Evolutionary conservation across 2,797 vertebrate genomes (phyloP).

Genomic region (Acanthurus leucopareius): DNA sequence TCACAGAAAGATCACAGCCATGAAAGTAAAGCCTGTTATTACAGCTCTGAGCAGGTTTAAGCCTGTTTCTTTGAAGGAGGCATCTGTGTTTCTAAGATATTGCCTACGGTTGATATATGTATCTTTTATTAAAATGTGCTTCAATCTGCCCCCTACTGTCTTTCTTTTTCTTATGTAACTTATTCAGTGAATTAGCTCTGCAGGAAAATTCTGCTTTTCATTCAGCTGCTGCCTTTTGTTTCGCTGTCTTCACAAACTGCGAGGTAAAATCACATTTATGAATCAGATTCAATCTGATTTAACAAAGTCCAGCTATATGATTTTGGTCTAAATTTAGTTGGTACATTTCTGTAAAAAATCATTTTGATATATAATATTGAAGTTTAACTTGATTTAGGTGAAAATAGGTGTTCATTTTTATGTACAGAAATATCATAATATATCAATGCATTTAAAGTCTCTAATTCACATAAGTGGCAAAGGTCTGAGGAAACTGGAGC

Average conservation of each 20-base stretch:
- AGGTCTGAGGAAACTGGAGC: no score
- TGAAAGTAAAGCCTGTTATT: slow-evolving; percentile 30
- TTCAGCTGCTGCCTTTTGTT: background rate
- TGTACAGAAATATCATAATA: no score
- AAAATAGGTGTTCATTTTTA: no score
- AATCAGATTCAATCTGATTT: background rate
- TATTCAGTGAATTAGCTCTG: background rate
- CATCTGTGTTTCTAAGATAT: background rate
- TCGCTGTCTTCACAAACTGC: background rate
- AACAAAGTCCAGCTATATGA: background rate
- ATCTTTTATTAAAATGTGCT: background rate
- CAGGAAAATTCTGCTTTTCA: background rate
- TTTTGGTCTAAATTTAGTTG: background rate
- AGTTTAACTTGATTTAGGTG: background rate
- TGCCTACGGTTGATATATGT: background rate
- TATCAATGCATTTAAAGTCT: background rate
- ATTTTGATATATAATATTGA: background rate
- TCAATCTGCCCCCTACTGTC: background rate
- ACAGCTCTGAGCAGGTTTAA: background rate
- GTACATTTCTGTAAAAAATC: background rate
- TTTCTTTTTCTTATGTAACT: background rate
- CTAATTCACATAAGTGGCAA: background rate
- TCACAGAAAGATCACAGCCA: slow-evolving; percentile 18
- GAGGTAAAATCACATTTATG: background rate
- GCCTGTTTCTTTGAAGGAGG: background rate